These are phyloP conservation scores for Characodon lateralis DNA, from an alignment of 2,797 vertebrate species.

Conservation along the genomic window DNA sequence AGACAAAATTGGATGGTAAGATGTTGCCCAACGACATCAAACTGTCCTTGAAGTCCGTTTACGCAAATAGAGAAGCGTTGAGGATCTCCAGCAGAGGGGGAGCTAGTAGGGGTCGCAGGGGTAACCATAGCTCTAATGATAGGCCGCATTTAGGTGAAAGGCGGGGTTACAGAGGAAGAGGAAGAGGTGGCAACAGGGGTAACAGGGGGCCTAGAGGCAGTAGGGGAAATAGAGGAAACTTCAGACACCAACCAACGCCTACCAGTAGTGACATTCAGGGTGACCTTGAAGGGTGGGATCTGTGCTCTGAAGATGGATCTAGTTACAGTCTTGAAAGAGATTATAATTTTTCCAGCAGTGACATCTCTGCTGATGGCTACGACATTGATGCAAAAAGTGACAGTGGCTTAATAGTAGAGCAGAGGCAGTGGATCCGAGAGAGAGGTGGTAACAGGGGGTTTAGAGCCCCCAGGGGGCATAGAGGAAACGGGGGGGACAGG, in stretches of 20 bases:
- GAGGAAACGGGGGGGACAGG: constrained; percentile 3
- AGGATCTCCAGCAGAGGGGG: background rate
- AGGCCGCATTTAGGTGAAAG: background rate
- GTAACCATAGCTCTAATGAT: background rate
- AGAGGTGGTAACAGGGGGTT: background rate
- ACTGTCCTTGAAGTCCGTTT: constrained; percentile 49
- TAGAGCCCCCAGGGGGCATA: background rate
- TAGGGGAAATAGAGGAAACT: background rate
- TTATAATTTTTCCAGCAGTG: background rate
- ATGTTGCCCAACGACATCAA: constrained; percentile 54
- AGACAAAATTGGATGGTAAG: constrained; percentile 46
- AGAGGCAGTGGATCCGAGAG: background rate
- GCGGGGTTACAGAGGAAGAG: background rate
- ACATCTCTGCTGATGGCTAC: background rate
- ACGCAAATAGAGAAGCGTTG: constrained; percentile 66
- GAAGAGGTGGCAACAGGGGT: background rate
- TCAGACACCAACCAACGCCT: background rate
- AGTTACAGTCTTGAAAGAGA: background rate
- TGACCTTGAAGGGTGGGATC: background rate
- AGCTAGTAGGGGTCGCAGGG: background rate
- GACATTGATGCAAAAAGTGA: background rate
- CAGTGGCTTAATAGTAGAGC: background rate
- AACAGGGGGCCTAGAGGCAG: background rate
- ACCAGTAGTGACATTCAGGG: background rate
- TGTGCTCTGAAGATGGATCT: background rate